Evolutionary conservation across 2,888 invertebrate genomes (phyloP).

Genomic region (Tinea semifulvella): DNA sequence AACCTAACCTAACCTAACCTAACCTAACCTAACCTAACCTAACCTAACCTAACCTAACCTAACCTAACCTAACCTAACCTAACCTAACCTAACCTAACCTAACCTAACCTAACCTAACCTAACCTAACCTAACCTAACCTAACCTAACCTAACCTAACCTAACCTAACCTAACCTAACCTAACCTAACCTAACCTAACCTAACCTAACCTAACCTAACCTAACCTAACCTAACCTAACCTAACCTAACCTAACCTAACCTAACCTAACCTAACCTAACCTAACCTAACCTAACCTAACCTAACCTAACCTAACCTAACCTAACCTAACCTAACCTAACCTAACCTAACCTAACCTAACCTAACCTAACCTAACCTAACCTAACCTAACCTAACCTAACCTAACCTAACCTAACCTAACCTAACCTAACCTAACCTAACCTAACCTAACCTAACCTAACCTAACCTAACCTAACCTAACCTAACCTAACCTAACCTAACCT

Average conservation of each 20-base stretch:
- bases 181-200: constrained; percentile 12
- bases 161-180: constrained; percentile 12
- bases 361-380: constrained; percentile 12
- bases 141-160: constrained; percentile 11
- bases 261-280: constrained; percentile 12
- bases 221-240: constrained; percentile 12
- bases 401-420: constrained; percentile 12
- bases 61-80: constrained; percentile 13
- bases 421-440: constrained; percentile 12
- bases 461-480: constrained; percentile 10
- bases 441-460: constrained; percentile 12
- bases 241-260: constrained; percentile 12
- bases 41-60: constrained; percentile 14
- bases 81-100: constrained; percentile 13
- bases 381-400: constrained; percentile 12
- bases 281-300: constrained; percentile 12
- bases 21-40: constrained; percentile 12
- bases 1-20: constrained; percentile 13
- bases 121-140: constrained; percentile 14
- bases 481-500: constrained; percentile 12
- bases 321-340: constrained; percentile 12
- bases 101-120: constrained; percentile 12
- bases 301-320: constrained; percentile 9
- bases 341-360: constrained; percentile 12
- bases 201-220: constrained; percentile 13